phyloP scores from a whole-genome alignment of 2,113 vertebrate genomes.

The Dermatemys mawii region DNA sequence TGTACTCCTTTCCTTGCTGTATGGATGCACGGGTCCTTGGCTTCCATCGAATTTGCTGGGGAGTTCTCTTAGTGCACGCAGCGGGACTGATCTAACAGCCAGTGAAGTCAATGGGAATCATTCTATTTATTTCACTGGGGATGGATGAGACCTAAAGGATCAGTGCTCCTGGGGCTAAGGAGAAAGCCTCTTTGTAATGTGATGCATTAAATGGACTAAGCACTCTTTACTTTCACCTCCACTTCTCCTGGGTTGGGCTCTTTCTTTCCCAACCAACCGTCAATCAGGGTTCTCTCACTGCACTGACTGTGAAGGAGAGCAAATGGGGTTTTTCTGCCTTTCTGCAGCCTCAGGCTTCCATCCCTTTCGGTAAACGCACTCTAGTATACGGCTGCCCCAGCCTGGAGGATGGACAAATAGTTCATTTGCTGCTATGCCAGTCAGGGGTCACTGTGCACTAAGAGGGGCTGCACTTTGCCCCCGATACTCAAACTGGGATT shows the following conservation, averaged over 20 bases:
- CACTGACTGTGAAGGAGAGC: not conserved
- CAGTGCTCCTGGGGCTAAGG: not conserved
- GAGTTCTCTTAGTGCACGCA: not conserved
- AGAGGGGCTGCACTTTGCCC: not conserved
- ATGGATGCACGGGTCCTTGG: not conserved
- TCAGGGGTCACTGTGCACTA: not conserved
- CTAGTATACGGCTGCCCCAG: not conserved
- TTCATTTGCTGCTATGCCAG: not conserved
- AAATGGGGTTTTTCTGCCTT: not conserved
- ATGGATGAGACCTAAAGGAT: not conserved
- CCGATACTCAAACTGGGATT: not conserved
- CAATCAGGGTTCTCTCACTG: not conserved
- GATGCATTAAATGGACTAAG: not conserved
- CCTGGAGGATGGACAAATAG: not conserved
- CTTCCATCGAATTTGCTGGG: not conserved
- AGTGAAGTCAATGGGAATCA: not conserved
- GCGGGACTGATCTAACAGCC: not conserved
- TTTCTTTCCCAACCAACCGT: not conserved
- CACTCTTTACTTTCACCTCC: not conserved
- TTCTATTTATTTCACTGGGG: not conserved
- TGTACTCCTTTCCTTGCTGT: accelerated
- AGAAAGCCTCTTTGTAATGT: not conserved
- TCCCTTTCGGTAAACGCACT: not conserved
- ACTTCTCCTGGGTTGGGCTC: not conserved
- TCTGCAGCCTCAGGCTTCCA: not conserved